A percentile compares a stretch with the other conserved stretches of the same genome.
phyloP scores from a whole-genome alignment of 2,113 vertebrate genomes.

The Microcebus griseorufus region DNA sequence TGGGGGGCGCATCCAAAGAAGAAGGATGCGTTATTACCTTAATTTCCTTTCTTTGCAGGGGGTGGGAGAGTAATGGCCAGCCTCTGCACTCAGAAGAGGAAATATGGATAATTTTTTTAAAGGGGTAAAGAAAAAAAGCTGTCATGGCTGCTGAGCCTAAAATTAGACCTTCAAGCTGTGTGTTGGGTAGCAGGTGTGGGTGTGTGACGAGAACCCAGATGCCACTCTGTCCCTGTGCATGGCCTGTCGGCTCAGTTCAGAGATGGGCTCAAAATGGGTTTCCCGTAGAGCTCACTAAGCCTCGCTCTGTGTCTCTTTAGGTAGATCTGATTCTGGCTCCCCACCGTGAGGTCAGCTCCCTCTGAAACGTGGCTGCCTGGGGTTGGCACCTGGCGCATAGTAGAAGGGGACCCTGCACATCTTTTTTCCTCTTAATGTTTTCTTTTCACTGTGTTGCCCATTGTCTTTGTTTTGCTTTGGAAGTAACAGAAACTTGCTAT shows the following conservation, averaged over 20 bases:
- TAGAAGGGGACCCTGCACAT: background rate
- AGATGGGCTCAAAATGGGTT: background rate
- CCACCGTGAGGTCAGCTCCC: background rate
- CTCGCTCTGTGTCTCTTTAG: background rate
- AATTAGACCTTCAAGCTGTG: constrained; percentile 50
- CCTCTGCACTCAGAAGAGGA: background rate
- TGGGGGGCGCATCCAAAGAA: background rate
- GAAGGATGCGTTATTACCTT: background rate
- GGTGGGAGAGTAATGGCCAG: background rate
- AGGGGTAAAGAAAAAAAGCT: background rate
- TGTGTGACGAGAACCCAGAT: constrained; percentile 30
- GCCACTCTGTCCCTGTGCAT: background rate
- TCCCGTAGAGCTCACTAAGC: background rate
- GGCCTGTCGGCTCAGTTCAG: background rate
- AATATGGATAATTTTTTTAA: background rate
- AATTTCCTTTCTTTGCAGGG: background rate
- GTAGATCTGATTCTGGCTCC: background rate
- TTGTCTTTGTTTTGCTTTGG: background rate
- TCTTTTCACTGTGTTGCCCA: background rate
- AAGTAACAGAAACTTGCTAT: background rate
- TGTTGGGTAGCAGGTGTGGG: constrained; percentile 51
- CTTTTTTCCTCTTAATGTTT: background rate
- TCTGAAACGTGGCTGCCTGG: background rate
- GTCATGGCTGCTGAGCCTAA: constrained; percentile 22
- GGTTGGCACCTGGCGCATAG: background rate